Conservation (phyloP, 2,113 vertebrate species). For the Colius striatus region DNA sequence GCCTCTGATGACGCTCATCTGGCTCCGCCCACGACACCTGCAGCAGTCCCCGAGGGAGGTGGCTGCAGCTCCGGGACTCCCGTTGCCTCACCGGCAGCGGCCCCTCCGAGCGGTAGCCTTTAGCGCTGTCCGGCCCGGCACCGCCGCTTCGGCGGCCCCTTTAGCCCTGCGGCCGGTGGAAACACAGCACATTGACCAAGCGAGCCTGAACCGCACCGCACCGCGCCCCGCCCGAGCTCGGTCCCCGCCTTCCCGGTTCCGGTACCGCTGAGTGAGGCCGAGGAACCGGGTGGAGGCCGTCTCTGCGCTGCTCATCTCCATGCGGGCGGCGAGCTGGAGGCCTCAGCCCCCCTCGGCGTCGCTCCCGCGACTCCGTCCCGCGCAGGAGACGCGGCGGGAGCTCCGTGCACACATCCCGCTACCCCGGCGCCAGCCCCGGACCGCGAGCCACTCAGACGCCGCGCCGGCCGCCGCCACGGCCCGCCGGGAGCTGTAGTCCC, state of each 20-base stretch:
- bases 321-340: background rate
- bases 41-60: background rate
- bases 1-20: background rate
- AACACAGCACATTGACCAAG: background rate
- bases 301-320: slow-evolving; percentile 33
- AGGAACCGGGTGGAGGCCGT: background rate
- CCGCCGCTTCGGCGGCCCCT: background rate
- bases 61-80: background rate
- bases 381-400: background rate
- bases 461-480: background rate
- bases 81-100: too few species aligned
- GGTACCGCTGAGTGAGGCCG: slow-evolving; percentile 47
- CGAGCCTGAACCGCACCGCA: background rate
- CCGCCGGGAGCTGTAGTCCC: slow-evolving; percentile 40
- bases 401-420: background rate
- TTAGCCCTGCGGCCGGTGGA: background rate
- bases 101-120: background rate
- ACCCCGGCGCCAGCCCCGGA: background rate
- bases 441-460: background rate
- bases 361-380: background rate
- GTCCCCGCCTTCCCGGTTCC: background rate
- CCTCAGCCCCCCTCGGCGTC: background rate
- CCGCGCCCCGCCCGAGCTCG: background rate
- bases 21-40: background rate
- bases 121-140: background rate